Conservation (phyloP, 2,888 invertebrate genomes). For the Imbricaverruca yamaguchii region DNA sequence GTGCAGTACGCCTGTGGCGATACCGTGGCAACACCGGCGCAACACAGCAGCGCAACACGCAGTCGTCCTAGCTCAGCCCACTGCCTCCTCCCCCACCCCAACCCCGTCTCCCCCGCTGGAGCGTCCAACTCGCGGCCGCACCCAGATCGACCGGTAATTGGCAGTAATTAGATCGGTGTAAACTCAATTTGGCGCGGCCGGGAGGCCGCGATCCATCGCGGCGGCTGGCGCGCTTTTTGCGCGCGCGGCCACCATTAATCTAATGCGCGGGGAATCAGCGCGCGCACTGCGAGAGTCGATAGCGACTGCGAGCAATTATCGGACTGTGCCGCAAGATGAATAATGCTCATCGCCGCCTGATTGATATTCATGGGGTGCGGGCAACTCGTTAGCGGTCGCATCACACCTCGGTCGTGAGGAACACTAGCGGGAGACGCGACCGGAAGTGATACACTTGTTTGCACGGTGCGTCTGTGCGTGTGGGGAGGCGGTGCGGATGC, state of each 20-base stretch:
- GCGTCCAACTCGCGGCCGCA: no score
- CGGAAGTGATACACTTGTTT: background rate
- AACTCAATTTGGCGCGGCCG: constrained; percentile 17
- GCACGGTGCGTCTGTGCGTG: no score
- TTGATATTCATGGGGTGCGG: constrained; percentile 11
- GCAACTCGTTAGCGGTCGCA: constrained; percentile 6
- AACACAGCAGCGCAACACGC: background rate
- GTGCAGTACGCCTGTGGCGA: background rate
- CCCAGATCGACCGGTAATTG: no score
- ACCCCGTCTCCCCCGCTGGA: no score
- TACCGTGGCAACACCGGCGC: no score
- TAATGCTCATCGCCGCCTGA: background rate
- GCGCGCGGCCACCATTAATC: background rate
- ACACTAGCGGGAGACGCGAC: background rate
- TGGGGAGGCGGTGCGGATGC: no score
- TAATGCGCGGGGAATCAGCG: background rate
- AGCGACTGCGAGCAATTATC: background rate
- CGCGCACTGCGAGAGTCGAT: background rate
- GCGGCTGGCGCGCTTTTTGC: background rate
- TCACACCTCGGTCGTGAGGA: background rate
- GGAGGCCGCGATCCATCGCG: background rate
- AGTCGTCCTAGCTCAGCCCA: background rate
- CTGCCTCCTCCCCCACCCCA: no score
- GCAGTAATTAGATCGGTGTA: constrained; percentile 4
- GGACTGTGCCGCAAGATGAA: background rate